These are phyloP conservation scores for Ostrea denselamellosa DNA, from an alignment of 1,140 invertebrate genomes.

Conservation along the genomic window DNA sequence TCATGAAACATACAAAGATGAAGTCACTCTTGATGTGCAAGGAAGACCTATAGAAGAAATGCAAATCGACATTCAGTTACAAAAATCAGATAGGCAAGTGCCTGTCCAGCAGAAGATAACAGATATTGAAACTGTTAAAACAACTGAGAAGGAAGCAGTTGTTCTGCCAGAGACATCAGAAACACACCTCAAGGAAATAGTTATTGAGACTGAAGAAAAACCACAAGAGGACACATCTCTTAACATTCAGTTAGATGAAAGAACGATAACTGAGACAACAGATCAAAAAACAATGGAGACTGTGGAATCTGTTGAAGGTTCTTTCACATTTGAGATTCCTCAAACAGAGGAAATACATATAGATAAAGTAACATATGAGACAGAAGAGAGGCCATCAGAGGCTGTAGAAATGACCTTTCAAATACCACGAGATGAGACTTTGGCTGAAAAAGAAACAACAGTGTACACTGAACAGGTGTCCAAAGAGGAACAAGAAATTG, in stretches of 20 bases:
- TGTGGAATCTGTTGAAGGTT: constrained; percentile 47
- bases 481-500: constrained; percentile 47
- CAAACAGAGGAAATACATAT: constrained; percentile 56
- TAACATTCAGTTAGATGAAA: constrained; percentile 52
- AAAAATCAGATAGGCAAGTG: constrained; percentile 44
- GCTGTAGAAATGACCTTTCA: constrained; percentile 53
- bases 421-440: constrained; percentile 8
- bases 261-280: constrained; percentile 49
- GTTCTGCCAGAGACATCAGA: constrained; percentile 46
- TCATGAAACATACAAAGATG: constrained; percentile 43
- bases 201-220: constrained; percentile 55
- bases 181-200: constrained; percentile 46
- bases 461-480: constrained; percentile 40
- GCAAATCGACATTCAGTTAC: constrained; percentile 45
- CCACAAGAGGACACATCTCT: constrained; percentile 55
- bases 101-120: constrained; percentile 36
- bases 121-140: constrained; percentile 42
- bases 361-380: constrained; percentile 57
- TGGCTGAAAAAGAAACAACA: constrained; percentile 40
- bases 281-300: constrained; percentile 52
- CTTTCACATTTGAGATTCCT: constrained; percentile 50
- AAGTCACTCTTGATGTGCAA: constrained; percentile 43
- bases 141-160: constrained; percentile 41
- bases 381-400: constrained; percentile 49
- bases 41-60: constrained; percentile 48